Evolutionary conservation across 2,888 invertebrate species (phyloP).

Genomic region (Acheta domesticus): DNA sequence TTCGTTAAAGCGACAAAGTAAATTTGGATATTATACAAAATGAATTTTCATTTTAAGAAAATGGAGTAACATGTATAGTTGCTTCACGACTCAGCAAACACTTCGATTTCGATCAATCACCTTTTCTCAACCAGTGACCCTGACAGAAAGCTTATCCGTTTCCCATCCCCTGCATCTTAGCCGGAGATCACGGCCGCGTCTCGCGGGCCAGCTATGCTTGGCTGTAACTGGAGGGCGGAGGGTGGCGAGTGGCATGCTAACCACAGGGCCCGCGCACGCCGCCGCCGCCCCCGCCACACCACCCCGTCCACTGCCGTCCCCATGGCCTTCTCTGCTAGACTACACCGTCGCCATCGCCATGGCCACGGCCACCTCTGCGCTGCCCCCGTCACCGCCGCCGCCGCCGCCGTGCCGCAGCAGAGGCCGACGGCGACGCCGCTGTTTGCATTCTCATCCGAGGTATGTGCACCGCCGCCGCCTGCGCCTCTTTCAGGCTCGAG

Average conservation of each 20-base stretch:
- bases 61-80: too few relatives aligned
- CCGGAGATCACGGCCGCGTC: neutral
- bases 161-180: too few relatives aligned
- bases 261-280: neutral
- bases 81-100: too few relatives aligned
- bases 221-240: neutral
- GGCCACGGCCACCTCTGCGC: neutral
- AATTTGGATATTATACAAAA: too few relatives aligned
- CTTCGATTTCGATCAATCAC: too few relatives aligned
- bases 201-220: neutral
- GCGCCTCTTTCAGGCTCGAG: conserved; percentile 18
- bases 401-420: neutral
- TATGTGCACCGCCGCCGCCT: conserved; percentile 18
- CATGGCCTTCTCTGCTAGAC: neutral
- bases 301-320: neutral
- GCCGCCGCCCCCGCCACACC: neutral
- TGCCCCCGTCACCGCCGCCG: neutral
- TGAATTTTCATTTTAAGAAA: too few relatives aligned
- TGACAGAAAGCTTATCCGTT: too few relatives aligned
- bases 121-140: too few relatives aligned
- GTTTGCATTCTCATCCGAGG: conserved; percentile 18
- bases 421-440: conserved; percentile 4
- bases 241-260: neutral
- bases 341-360: neutral
- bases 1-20: too few relatives aligned